Conservation (phyloP, 2,113 vertebrate species). For the Perca fluviatilis region DNA sequence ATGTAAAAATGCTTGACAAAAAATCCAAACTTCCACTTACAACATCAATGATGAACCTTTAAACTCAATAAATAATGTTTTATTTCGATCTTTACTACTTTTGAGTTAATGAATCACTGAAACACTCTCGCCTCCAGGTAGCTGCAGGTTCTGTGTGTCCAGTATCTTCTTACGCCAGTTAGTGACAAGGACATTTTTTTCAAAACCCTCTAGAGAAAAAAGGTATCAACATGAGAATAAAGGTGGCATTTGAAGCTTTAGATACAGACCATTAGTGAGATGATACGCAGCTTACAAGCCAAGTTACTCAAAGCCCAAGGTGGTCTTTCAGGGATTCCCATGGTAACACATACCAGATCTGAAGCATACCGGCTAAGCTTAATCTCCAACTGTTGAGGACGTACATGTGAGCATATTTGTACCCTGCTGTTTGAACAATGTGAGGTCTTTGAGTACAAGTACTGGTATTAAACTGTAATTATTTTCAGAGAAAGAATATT, state of each 20-base stretch:
- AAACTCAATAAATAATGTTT: background rate
- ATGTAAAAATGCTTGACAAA: background rate
- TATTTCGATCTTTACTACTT: background rate
- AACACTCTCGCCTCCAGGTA: background rate
- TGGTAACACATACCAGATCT: slow-evolving; percentile 54
- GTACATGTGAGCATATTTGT: slow-evolving; percentile 28
- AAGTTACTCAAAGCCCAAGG: background rate
- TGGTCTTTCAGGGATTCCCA: slow-evolving; percentile 38
- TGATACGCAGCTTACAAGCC: background rate
- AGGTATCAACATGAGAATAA: slow-evolving; percentile 35
- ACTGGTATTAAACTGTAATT: background rate
- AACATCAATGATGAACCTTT: background rate
- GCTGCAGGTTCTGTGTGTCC: slow-evolving; percentile 10
- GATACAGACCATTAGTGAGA: slow-evolving; percentile 12
- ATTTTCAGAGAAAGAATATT: slow-evolving; percentile 3
- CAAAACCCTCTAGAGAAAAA: slow-evolving; percentile 19
- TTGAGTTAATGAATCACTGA: background rate
- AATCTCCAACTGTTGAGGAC: slow-evolving; percentile 27
- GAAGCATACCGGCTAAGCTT: slow-evolving; percentile 41
- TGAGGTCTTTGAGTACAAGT: slow-evolving; percentile 15
- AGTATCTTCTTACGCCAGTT: slow-evolving; percentile 11
- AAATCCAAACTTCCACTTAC: background rate
- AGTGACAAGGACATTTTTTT: background rate
- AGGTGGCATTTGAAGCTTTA: slow-evolving; percentile 48
- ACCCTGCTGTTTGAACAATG: slow-evolving; percentile 43